These are phyloP conservation scores for Tanypteryx hageni DNA, from an alignment of 2,888 invertebrate genomes.

Conservation along the genomic window DNA sequence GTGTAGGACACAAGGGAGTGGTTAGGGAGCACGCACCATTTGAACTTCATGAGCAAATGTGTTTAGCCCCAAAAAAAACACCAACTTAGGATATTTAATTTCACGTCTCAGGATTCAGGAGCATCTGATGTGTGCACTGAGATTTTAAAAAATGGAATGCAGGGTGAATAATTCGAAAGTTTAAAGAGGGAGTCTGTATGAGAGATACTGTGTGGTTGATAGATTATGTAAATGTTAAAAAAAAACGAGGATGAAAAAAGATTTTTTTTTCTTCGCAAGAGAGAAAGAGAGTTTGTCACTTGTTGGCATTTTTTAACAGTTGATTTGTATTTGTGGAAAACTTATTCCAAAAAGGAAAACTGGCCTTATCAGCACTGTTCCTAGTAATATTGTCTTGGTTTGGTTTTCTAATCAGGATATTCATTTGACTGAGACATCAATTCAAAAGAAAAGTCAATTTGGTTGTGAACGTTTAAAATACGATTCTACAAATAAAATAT, in stretches of 20 bases:
- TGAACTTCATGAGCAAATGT: slow-evolving; percentile 18
- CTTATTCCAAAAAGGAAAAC: slow-evolving; percentile 22
- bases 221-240: slow-evolving; percentile 49
- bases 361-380: slow-evolving; percentile 48
- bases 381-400: slow-evolving; percentile 10
- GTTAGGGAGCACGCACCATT: slow-evolving; percentile 34
- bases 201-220: slow-evolving; percentile 35
- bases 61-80: slow-evolving; percentile 43
- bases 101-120: slow-evolving; percentile 53
- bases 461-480: slow-evolving; percentile 30
- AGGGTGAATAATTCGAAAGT: slow-evolving; percentile 39
- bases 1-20: slow-evolving; percentile 46
- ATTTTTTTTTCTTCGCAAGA: not conserved
- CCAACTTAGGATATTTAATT: slow-evolving; percentile 52
- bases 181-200: slow-evolving; percentile 14
- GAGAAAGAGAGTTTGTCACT: slow-evolving; percentile 43
- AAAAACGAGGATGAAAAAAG: not conserved
- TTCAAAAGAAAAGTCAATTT: slow-evolving; percentile 15
- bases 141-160: slow-evolving; percentile 42
- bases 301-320: slow-evolving; percentile 41
- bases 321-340: slow-evolving; percentile 30
- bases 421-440: slow-evolving; percentile 18
- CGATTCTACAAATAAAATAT: slow-evolving; percentile 18
- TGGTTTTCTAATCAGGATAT: slow-evolving; percentile 30
- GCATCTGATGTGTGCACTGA: slow-evolving; percentile 42